Evolutionary conservation across 2,888 invertebrate genomes (phyloP), one percentile per base, ranked within the genome.

Genomic region (Aplocera efformata): DNA sequence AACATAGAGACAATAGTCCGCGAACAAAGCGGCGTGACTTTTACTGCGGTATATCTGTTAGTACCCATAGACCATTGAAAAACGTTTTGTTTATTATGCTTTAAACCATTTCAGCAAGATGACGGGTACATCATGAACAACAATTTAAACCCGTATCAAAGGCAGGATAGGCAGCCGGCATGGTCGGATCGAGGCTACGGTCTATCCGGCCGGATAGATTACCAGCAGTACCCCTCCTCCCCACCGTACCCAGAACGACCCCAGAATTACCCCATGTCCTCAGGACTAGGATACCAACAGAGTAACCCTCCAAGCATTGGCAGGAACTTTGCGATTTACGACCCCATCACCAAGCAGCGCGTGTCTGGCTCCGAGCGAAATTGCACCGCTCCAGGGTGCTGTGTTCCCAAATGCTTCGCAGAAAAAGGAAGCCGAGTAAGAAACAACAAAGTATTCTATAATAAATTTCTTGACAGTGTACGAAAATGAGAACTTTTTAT

Each of bases 361-460:
- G 70, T 78, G 1, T 67, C 74, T n/a, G 64, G 68, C 17, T 53
- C 69, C 10, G 81, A 83, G n/a, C 88, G 88, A 29, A 92, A 93
- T 61, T 93, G 93, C 58, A 91, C 90, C 1, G 92, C 90, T 7
- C 89, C 91, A 0, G 93, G 91, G 41, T 92, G 92, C 60, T 96
- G 96, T 65, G 90, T 91, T 25, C 95, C 96, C 0, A 95, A 96
- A 88, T 96, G 96, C 77, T 93, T 95, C 53, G 96, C 96, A 1
- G 95, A 96, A 78, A 96, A 96, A 79, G 96, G 96, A 68, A 91
- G 90, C 45, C 89, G 95, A 64, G 94, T 94, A 84, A 76, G 88
- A 3, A 17, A 2, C 13, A 17, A 2, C 5, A 3, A 3, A 17
- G 5, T 17, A 17, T 17, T 17, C 13, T 5, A n/a, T n/a, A n/a